Evolutionary conservation across 2,888 invertebrate genomes (phyloP), one percentile per base, ranked within the genome.

Genomic region (Nemurella pictetii): DNA sequence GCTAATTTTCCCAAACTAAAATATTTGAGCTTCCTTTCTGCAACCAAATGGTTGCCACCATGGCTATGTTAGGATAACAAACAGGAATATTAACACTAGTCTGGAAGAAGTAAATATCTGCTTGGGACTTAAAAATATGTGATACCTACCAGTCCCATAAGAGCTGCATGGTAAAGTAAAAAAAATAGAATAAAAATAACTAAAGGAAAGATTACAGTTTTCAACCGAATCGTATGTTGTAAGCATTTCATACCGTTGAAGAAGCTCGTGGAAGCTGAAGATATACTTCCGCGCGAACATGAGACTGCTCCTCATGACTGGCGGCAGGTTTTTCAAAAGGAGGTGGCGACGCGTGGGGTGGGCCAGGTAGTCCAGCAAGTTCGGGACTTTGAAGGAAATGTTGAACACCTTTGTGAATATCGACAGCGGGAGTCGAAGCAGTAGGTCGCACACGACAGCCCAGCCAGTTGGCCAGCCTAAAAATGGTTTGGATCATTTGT

Each of bases 331-430:
- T 83, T 92, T 93, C 0, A 96, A 89, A 0, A 95, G 90, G 85
- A 93, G 93, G 88, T 94, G 93, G 86, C 92, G 92, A 85, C 92
- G 93, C 12, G 95, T 90, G 0, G 95, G 95, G 90, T 96, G 94
- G 28, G 92, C 90, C 28, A 95, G 88, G 86, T 93, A 93, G 0
- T 92, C 90, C 0, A 91, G 89, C 5, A 96, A 88, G 9, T 92
- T 93, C 0, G 93, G 91, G 15, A 94, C 91, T 55, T 91, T 88
- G 87, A 91, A 93, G 3, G 92, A 90, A 26, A 95, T 90, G 86
- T 93, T 93, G 87, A 94, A 92, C 15, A 96, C 88, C 88, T 94
- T 94, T 12, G 94, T 91, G 87, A 95, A 94, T n/a, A 96, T 88
- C 0, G 93, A 93, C 0, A 96, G 89, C 0, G 96, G 96, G 88